Conservation (phyloP, 2,888 invertebrate species). For the Cremastobaeus sp. region DNA sequence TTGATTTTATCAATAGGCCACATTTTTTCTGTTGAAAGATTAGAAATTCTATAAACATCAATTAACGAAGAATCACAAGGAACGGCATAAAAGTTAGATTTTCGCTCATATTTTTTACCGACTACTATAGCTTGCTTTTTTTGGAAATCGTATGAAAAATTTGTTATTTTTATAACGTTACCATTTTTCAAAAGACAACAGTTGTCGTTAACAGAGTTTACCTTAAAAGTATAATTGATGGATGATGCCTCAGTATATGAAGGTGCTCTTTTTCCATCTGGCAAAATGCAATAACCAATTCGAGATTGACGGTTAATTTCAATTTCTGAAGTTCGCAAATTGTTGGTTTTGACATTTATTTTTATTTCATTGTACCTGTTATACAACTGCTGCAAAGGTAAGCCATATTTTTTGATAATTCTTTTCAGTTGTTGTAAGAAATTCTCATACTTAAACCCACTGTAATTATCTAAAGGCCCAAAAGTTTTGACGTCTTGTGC, state of each 20-base stretch:
- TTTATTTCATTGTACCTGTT: slow-evolving; percentile 38
- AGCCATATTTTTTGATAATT: slow-evolving; percentile 26
- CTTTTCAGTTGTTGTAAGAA: slow-evolving; percentile 37
- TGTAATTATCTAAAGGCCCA: slow-evolving; percentile 33
- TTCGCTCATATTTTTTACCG: slow-evolving; percentile 1
- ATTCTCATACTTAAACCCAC: slow-evolving; percentile 47
- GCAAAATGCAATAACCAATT: slow-evolving; percentile 9
- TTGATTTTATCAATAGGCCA: slow-evolving; percentile 9
- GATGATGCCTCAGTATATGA: slow-evolving; percentile 4
- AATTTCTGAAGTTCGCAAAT: slow-evolving; percentile 1
- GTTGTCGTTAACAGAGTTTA: slow-evolving; percentile 10
- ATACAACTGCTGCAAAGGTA: slow-evolving; percentile 39
- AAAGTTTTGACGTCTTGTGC: slow-evolving; percentile 36
- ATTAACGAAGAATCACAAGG: slow-evolving; percentile 2
- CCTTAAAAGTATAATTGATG: slow-evolving; percentile 12
- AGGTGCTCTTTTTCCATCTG: slow-evolving; percentile 18
- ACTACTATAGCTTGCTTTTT: neutral
- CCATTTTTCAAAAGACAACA: slow-evolving; percentile 18
- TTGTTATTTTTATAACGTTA: slow-evolving; percentile 16
- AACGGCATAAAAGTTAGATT: slow-evolving; percentile 5
- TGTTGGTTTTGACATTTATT: neutral
- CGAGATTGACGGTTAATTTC: slow-evolving; percentile 9
- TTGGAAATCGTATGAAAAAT: slow-evolving; percentile 19
- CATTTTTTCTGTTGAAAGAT: slow-evolving; percentile 7
- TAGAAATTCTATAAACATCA: neutral